phyloP scores from a whole-genome alignment of 2,113 vertebrate genomes.

The Panthera leo region DNA sequence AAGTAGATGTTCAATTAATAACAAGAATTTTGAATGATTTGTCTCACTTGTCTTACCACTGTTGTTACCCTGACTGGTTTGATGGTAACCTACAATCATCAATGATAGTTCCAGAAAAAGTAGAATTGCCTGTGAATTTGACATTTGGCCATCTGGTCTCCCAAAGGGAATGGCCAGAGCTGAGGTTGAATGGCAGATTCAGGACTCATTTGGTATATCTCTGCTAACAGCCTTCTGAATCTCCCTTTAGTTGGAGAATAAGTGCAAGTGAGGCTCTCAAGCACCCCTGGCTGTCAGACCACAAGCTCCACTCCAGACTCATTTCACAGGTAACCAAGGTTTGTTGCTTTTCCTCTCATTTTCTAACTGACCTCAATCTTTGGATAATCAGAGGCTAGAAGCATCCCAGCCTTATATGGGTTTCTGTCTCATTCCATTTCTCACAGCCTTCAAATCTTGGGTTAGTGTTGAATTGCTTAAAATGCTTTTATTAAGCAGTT shows the following conservation, averaged over 20 bases:
- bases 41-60: neutral
- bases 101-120: neutral
- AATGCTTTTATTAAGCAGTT: neutral
- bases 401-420: neutral
- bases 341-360: slow-evolving; percentile 30
- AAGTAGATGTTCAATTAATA: neutral
- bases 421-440: neutral
- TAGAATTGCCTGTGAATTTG: neutral
- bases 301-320: slow-evolving; percentile 89
- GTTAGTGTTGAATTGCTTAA: neutral
- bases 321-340: slow-evolving; percentile 85
- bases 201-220: neutral
- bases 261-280: slow-evolving; percentile 94
- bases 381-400: neutral
- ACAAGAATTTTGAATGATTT: neutral
- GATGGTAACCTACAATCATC: neutral
- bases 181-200: neutral
- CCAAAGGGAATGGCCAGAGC: neutral
- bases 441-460: neutral
- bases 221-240: slow-evolving; percentile 52
- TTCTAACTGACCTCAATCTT: neutral
- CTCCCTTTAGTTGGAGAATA: slow-evolving; percentile 93
- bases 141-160: neutral
- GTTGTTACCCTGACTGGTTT: neutral
- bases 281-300: slow-evolving; percentile 95